These are phyloP conservation scores for Apaloderma vittatum DNA, from an alignment of 2,113 vertebrate genomes.

Conservation along the genomic window DNA sequence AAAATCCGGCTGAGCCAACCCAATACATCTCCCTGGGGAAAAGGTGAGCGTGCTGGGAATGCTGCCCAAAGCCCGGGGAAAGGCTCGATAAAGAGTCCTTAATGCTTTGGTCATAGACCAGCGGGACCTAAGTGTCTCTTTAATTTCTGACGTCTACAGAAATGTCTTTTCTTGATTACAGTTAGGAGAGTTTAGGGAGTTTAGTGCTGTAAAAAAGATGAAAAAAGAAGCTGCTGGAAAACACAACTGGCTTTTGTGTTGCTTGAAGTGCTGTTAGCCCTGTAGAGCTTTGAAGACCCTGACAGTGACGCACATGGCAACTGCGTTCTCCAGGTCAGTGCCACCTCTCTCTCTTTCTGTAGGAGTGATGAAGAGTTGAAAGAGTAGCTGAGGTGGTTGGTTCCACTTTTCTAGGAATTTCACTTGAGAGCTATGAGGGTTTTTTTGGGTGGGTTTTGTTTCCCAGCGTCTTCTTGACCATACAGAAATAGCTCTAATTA, in stretches of 20 bases:
- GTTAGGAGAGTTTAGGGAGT: neutral
- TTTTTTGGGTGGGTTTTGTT: no score
- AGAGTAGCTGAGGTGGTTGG: neutral
- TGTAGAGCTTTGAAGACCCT: neutral
- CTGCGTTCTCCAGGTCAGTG: neutral
- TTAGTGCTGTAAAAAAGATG: neutral
- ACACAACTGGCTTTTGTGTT: neutral
- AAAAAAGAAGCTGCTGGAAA: neutral
- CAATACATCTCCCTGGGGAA: neutral
- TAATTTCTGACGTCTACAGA: neutral
- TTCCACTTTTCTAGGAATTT: neutral
- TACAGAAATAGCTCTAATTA: neutral
- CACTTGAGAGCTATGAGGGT: neutral
- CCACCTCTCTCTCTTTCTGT: neutral
- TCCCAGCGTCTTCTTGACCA: neutral
- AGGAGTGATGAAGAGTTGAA: neutral
- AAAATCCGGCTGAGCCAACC: no score
- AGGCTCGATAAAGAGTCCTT: neutral
- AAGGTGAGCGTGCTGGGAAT: neutral
- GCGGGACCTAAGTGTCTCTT: neutral
- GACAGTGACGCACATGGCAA: neutral
- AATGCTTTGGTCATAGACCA: neutral
- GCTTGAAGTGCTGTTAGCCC: neutral
- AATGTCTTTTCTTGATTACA: neutral
- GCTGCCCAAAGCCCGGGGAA: neutral